A percentile compares a stretch with the other conserved stretches of the same genome.
Conservation (phyloP, 2,113 vertebrate species). For the Lepus europaeus region DNA sequence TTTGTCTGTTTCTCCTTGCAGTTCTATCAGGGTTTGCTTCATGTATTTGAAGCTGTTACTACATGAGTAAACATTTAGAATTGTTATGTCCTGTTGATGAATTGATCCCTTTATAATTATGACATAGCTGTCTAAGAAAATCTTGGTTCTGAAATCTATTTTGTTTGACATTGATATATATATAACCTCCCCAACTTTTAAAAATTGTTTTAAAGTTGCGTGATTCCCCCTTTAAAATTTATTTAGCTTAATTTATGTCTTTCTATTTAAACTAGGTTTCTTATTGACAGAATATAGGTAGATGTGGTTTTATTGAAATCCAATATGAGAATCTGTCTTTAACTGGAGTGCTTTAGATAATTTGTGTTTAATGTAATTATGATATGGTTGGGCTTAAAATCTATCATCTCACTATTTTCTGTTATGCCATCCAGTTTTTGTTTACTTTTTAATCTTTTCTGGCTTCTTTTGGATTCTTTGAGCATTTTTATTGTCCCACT, state of each 20-base stretch:
- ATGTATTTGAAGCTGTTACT: not conserved
- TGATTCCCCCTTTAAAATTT: not conserved
- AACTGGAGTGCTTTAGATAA: not conserved
- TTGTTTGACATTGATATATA: slow-evolving; percentile 9
- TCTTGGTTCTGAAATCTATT: not conserved
- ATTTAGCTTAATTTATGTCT: not conserved
- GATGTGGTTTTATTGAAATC: not conserved
- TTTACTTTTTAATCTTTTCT: not conserved
- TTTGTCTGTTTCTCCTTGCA: not conserved
- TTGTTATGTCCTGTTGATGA: not conserved
- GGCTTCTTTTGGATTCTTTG: not conserved
- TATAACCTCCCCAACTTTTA: not conserved
- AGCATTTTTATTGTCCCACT: not conserved
- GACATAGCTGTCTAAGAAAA: not conserved
- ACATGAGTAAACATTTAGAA: not conserved
- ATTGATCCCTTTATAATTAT: not conserved
- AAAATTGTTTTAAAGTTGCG: not conserved
- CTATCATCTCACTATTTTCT: not conserved
- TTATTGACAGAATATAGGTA: not conserved
- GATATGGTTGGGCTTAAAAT: not conserved
- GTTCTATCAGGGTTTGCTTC: not conserved
- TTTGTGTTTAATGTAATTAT: not conserved
- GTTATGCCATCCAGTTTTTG: not conserved
- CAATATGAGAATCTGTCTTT: not conserved
- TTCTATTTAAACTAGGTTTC: not conserved